Evolutionary conservation across 2,888 invertebrate species (phyloP), one percentile per base, ranked within the genome.

Genomic region (Argyra leucocephala): DNA sequence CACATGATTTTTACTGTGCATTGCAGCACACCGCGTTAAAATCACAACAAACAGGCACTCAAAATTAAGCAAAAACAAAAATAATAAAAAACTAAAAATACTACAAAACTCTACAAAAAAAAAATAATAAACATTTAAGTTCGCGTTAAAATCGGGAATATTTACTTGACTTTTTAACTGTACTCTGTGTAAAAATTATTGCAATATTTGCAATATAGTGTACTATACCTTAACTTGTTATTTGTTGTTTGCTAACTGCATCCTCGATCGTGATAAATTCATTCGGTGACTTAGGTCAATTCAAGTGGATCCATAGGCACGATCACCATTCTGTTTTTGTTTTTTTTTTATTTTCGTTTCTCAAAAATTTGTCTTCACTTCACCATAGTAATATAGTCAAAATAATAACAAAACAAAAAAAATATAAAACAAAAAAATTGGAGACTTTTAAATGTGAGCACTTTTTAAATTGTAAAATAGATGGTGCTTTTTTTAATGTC

Each of bases 241-340:
- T n/a, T 15, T 48, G 48, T 48, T 48, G 48, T 48, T 48, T 48
- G 48, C 48, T 48, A 48, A 48, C 9, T 48, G 48, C 48, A 48
- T 48, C 48, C 48, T 48, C 48, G 48, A 48, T 48, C 48, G 48
- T 48, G 48, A 48, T 48, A 48, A 48, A 48, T 48, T 48, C 48
- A 48, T n/a, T 48, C 48, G 48, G 48, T 48, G 48, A 48, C 48
- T 48, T 48, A 48, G 48, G 48, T 48, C 48, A 48, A 48, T 48
- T 48, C 48, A 48, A 48, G 48, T 48, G 48, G 48, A 48, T 48
- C 48, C n/a, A 48, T 48, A 48, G 48, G 48, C 48, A 48, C 48
- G 48, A 48, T 48, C 48, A 48, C 48, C 48, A 48, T 48, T 37
- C 12, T 48, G n/a, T 18, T 48, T 37, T 48, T 48, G 48, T 4